These are phyloP conservation scores for Numenius arquata DNA, from an alignment of 2,113 vertebrate species.

Conservation along the genomic window DNA sequence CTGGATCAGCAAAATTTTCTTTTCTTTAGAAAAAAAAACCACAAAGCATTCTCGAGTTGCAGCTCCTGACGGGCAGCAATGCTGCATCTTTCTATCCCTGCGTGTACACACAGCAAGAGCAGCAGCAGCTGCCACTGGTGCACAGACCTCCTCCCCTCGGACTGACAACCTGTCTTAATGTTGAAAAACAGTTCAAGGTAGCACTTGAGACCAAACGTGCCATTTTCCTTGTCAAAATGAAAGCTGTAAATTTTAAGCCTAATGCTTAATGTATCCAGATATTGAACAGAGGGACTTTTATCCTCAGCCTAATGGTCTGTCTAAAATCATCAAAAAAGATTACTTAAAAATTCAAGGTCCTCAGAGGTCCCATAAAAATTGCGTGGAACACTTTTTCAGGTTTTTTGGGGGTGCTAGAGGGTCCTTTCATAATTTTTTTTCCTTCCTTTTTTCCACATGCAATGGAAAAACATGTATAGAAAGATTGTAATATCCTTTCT, in stretches of 20 bases:
- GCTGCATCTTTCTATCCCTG: neutral
- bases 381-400: neutral
- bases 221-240: constrained; percentile 81
- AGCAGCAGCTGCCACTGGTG: constrained; percentile 40
- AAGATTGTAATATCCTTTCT: neutral
- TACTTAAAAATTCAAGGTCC: constrained; percentile 74
- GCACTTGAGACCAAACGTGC: constrained; percentile 73
- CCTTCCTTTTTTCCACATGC: neutral
- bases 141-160: constrained; percentile 56
- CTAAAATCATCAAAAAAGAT: constrained; percentile 81
- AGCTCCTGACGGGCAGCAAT: neutral
- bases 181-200: constrained; percentile 77
- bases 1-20: neutral
- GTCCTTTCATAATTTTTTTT: neutral
- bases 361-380: constrained; percentile 74
- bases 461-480: neutral
- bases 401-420: neutral
- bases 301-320: constrained; percentile 77
- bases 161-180: constrained; percentile 70
- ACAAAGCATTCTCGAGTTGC: neutral
- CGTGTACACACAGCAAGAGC: neutral
- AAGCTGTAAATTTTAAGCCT: constrained; percentile 78
- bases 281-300: constrained; percentile 80
- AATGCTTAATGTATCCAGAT: constrained; percentile 80
- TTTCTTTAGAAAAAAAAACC: neutral